phyloP scores from a whole-genome alignment of 1,140 invertebrate genomes.

The Mylabris phalerata region DNA sequence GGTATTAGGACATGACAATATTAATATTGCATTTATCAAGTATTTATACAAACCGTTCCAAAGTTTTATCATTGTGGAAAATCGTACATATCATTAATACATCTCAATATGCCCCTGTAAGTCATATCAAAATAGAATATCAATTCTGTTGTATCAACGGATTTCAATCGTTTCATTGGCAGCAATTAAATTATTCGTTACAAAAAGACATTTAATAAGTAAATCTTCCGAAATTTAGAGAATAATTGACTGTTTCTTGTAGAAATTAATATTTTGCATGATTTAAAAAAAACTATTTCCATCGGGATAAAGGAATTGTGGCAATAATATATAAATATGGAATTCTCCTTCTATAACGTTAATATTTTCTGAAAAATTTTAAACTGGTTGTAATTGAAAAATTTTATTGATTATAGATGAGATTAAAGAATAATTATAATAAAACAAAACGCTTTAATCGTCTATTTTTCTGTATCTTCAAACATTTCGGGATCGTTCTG shows the following conservation, averaged over 20 bases:
- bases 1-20: conserved; percentile 13
- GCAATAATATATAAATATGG: too few species aligned
- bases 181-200: too few species aligned
- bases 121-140: conserved; percentile 5
- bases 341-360: too few species aligned
- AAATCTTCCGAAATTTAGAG: background rate
- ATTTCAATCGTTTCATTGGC: background rate
- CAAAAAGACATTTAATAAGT: background rate
- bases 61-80: too few species aligned
- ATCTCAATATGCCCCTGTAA: background rate
- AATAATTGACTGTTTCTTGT: too few species aligned
- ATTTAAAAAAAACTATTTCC: too few species aligned
- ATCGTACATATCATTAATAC: conserved; percentile 7
- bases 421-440: too few species aligned
- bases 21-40: conserved; percentile 2
- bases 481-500: conserved; percentile 17
- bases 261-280: too few species aligned
- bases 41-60: background rate
- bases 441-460: conserved; percentile 11
- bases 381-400: conserved; percentile 8
- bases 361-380: too few species aligned
- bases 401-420: conserved; percentile 1
- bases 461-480: conserved; percentile 6
- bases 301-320: too few species aligned
- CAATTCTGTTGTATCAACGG: conserved; percentile 6